A percentile compares a stretch with the other conserved stretches of the same genome.
Conservation (phyloP, 2,797 vertebrate species). For the Leptoclinus maculatus region DNA sequence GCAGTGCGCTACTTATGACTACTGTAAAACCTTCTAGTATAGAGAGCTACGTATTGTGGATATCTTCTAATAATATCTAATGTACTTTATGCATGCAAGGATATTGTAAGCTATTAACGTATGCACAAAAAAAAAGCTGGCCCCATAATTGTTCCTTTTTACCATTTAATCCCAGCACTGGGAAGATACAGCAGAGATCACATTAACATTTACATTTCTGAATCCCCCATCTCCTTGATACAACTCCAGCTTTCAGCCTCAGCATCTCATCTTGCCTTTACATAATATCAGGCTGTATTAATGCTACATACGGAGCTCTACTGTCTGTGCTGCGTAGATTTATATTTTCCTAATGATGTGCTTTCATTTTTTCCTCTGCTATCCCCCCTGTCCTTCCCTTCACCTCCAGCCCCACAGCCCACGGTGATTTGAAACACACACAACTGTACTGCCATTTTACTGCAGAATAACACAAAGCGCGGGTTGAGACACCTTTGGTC, state of each 20-base stretch:
- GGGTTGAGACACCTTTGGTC: constrained; percentile 82
- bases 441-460: constrained; percentile 79
- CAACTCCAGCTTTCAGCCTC: constrained; percentile 69
- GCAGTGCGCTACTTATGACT: constrained; percentile 48
- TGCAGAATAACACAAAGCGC: constrained; percentile 76
- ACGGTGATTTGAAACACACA: constrained; percentile 82
- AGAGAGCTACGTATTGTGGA: constrained; percentile 52
- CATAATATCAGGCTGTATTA: constrained; percentile 79
- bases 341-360: constrained; percentile 83
- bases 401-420: constrained; percentile 80
- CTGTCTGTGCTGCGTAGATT: constrained; percentile 73
- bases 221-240: constrained; percentile 71
- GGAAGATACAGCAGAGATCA: constrained; percentile 76
- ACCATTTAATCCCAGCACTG: constrained; percentile 78
- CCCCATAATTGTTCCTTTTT: constrained; percentile 78
- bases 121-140: constrained; percentile 63
- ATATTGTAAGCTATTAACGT: constrained; percentile 76
- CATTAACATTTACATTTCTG: constrained; percentile 82
- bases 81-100: constrained; percentile 72
- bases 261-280: constrained; percentile 76
- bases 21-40: constrained; percentile 59
- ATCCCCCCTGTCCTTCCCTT: constrained; percentile 80
- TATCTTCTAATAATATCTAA: constrained; percentile 74
- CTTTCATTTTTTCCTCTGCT: constrained; percentile 71
- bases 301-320: constrained; percentile 73